phyloP scores from a whole-genome alignment of 2,888 invertebrate genomes.

The Orchesellides sinensis region DNA sequence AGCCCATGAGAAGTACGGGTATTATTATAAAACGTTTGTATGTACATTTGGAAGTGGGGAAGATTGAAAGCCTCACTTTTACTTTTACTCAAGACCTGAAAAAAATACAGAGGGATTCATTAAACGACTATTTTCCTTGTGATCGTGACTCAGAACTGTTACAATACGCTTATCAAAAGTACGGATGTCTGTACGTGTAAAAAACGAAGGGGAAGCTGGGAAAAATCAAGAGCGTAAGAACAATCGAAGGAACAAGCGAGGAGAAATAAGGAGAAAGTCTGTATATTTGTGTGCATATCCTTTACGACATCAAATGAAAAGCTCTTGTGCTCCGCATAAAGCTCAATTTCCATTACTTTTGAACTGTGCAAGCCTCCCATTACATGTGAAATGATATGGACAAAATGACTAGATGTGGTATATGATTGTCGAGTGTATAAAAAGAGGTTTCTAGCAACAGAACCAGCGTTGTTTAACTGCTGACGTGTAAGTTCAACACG shows the following conservation, averaged over 20 bases:
- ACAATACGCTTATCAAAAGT: no score
- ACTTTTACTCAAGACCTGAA: no score
- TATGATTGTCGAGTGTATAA: slow-evolving; percentile 24
- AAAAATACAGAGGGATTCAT: no score
- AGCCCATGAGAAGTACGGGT: no score
- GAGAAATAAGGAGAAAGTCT: slow-evolving; percentile 4
- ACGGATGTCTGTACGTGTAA: no score
- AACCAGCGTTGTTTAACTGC: neutral
- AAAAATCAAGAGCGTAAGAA: neutral
- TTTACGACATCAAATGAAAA: slow-evolving; percentile 56
- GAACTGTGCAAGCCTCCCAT: slow-evolving; percentile 34
- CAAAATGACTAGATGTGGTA: slow-evolving; percentile 54
- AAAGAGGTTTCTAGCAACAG: neutral
- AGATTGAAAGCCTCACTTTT: no score
- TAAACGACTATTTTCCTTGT: slow-evolving; percentile 49
- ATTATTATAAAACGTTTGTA: no score
- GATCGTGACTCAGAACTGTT: slow-evolving; percentile 52
- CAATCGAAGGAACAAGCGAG: neutral
- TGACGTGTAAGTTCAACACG: neutral
- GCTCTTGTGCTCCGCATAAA: slow-evolving; percentile 11
- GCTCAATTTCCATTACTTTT: slow-evolving; percentile 53
- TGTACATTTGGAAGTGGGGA: no score
- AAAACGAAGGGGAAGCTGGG: neutral
- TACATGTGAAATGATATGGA: slow-evolving; percentile 62
- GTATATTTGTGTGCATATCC: slow-evolving; percentile 33